These are phyloP conservation scores for Erpetoichthys calabaricus DNA, from an alignment of 2,797 vertebrate genomes.

Conservation along the genomic window DNA sequence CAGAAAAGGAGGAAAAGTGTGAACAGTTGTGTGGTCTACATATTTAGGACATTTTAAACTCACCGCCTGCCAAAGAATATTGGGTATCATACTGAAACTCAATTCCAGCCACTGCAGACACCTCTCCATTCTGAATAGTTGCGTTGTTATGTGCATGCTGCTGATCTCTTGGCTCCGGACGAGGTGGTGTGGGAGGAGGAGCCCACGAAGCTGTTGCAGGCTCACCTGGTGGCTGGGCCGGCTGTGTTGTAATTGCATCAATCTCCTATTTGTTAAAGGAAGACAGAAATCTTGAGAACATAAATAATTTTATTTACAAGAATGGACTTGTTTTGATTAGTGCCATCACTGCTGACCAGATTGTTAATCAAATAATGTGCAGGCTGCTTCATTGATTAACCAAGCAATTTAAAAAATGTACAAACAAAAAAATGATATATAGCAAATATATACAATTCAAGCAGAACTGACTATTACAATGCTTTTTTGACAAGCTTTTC, in stretches of 20 bases:
- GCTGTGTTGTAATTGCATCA: slow-evolving; percentile 91
- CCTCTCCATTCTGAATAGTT: slow-evolving; percentile 34
- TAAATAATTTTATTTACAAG: too few relatives aligned
- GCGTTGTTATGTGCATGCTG: slow-evolving; percentile 26
- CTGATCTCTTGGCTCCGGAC: slow-evolving; percentile 57
- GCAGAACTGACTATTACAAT: too few relatives aligned
- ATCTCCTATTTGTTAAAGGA: slow-evolving; percentile 60
- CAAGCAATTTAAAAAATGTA: too few relatives aligned
- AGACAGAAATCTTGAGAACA: neutral
- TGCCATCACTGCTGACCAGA: too few relatives aligned
- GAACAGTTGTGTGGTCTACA: too few relatives aligned
- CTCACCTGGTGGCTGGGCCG: slow-evolving; percentile 45
- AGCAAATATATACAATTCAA: too few relatives aligned
- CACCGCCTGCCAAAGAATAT: slow-evolving; percentile 84
- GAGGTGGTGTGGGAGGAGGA: slow-evolving; percentile 56
- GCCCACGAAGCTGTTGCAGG: slow-evolving; percentile 25
- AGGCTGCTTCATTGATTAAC: too few relatives aligned
- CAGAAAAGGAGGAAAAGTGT: too few relatives aligned
- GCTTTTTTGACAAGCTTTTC: too few relatives aligned
- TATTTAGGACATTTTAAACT: slow-evolving; percentile 10
- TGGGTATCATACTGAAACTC: slow-evolving; percentile 88
- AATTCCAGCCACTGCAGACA: slow-evolving; percentile 17
- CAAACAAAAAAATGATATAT: too few relatives aligned
- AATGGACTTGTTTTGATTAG: too few relatives aligned
- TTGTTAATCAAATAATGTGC: too few relatives aligned